phyloP scores from a whole-genome alignment of 37 sponge, comb jelly and placozoan genomes.

The Theonella swinhoei region DNA sequence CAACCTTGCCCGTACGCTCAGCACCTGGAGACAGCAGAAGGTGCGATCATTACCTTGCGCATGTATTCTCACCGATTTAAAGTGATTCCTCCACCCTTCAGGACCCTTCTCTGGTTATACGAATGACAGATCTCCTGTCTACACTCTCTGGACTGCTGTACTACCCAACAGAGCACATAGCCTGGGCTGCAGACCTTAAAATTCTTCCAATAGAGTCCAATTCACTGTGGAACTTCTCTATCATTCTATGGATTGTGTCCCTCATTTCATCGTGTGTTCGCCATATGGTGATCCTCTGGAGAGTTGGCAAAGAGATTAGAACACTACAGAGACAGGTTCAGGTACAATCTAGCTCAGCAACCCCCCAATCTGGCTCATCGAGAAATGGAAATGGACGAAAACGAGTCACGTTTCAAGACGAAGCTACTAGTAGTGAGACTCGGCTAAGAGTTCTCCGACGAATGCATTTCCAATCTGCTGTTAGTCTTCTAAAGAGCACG shows the following conservation, averaged over 20 bases:
- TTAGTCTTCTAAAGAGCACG: constrained; percentile 5
- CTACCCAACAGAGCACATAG: constrained; percentile 76
- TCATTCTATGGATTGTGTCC: constrained; percentile 29
- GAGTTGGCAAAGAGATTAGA: neutral
- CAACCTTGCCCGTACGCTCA: constrained; percentile 4
- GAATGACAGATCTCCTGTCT: neutral
- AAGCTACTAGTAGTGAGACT: neutral
- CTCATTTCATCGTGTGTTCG: constrained; percentile 10
- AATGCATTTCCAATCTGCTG: neutral
- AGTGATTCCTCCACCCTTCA: neutral
- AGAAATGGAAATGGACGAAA: neutral
- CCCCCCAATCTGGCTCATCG: neutral
- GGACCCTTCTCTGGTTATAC: neutral
- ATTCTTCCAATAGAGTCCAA: constrained; percentile 32
- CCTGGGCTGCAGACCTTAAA: constrained; percentile 62
- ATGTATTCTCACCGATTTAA: neutral
- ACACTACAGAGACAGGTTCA: neutral
- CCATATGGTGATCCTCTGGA: neutral
- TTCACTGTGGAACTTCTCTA: constrained; percentile 30
- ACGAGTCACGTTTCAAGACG: neutral
- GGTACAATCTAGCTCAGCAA: neutral
- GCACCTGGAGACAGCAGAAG: neutral
- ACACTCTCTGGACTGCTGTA: constrained; percentile 45
- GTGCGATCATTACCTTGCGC: neutral
- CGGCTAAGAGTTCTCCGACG: neutral